Conservation (phyloP, 2,113 vertebrate species). For the Suncus etruscus region DNA sequence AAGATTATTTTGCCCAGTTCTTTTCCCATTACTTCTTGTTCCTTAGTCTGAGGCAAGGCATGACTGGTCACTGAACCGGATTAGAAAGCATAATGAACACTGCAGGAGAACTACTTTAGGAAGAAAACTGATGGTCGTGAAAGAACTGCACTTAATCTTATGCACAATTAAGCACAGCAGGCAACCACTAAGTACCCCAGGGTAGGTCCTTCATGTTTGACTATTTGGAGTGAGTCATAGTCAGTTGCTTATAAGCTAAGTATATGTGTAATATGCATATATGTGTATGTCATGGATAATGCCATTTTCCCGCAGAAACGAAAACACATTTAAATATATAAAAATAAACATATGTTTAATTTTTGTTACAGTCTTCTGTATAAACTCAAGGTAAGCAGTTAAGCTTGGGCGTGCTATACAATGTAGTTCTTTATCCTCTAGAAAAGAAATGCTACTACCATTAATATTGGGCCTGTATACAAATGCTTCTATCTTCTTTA, state of each 20-base stretch:
- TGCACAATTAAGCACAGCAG: conserved; percentile 69
- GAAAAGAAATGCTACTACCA: neutral
- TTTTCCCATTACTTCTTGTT: conserved; percentile 52
- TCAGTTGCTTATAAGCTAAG: conserved; percentile 3
- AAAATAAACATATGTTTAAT: neutral
- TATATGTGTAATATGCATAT: neutral
- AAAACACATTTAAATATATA: neutral
- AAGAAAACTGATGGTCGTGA: conserved; percentile 27
- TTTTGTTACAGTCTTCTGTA: neutral
- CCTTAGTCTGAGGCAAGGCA: neutral
- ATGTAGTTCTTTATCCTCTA: neutral
- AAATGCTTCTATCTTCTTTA: conserved; percentile 23
- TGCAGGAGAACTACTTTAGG: conserved; percentile 23
- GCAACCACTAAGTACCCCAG: neutral
- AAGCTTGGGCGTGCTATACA: neutral
- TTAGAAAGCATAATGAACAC: conserved; percentile 40
- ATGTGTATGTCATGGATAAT: neutral
- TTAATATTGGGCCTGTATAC: neutral
- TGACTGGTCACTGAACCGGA: neutral
- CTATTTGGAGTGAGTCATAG: conserved; percentile 41
- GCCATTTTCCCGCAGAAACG: neutral
- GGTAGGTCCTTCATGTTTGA: conserved; percentile 28
- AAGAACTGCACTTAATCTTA: conserved; percentile 57
- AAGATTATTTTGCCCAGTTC: neutral
- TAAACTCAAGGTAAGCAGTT: neutral